Percentiles rank a stretch among this genome's conserved stretches.
phyloP scores from a whole-genome alignment of 2,888 invertebrate genomes.

The Orthosia cruda region DNA sequence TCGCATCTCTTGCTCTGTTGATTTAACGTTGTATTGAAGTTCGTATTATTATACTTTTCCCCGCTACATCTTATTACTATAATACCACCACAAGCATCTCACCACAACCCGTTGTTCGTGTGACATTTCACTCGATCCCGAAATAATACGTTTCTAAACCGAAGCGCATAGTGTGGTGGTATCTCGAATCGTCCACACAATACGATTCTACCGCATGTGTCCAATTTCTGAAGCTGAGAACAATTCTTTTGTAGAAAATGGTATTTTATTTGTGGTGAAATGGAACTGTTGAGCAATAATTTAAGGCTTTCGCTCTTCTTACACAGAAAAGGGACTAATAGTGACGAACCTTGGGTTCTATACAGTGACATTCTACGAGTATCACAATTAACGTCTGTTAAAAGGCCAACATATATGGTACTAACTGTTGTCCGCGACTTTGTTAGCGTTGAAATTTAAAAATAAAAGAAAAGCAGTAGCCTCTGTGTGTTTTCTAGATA shows the following conservation, averaged over 20 bases:
- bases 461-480: no score
- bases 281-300: constrained; percentile 5
- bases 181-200: constrained; percentile 38
- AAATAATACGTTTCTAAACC: constrained; percentile 70
- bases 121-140: constrained; percentile 67
- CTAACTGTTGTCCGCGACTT: no score
- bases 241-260: constrained; percentile 27
- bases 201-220: constrained; percentile 38
- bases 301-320: not conserved
- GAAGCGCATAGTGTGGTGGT: constrained; percentile 50
- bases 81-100: constrained; percentile 11
- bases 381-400: no score
- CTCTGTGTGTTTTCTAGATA: no score
- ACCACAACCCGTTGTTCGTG: constrained; percentile 48
- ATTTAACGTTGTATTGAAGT: no score
- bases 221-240: constrained; percentile 37
- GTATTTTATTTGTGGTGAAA: constrained; percentile 24
- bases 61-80: constrained; percentile 20
- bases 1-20: no score
- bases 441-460: no score
- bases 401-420: no score
- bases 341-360: not conserved
- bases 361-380: no score
- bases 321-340: not conserved
- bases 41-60: not conserved